These are phyloP conservation scores for Umimayanthus chanpuru DNA, from an alignment of 92 coral and sea anemone genomes.

Conservation along the genomic window DNA sequence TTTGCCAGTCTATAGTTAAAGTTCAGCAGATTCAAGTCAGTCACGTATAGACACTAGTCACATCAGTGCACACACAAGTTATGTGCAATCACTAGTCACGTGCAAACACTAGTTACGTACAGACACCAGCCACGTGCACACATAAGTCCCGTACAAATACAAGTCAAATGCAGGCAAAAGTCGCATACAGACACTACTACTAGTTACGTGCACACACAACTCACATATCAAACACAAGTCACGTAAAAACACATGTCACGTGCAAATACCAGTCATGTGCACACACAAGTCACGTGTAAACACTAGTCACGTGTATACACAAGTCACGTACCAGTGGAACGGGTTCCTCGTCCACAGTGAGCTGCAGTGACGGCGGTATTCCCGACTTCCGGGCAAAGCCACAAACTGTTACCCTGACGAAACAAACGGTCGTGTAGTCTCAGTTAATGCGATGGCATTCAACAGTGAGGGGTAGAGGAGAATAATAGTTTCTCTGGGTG, in stretches of 20 bases:
- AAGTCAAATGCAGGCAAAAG: too few relatives aligned
- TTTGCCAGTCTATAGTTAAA: too few relatives aligned
- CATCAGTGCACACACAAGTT: too few relatives aligned
- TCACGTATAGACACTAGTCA: too few relatives aligned
- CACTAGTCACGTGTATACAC: conserved; percentile 8
- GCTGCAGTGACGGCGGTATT: conserved; percentile 80
- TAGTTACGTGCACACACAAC: not conserved
- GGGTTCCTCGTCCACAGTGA: conserved; percentile 83
- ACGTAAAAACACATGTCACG: not conserved
- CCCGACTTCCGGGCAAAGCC: conserved; percentile 74
- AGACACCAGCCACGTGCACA: too few relatives aligned
- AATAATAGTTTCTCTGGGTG: too few relatives aligned
- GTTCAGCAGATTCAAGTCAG: too few relatives aligned
- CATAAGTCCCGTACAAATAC: too few relatives aligned
- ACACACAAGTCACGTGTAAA: not conserved
- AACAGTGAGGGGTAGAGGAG: too few relatives aligned
- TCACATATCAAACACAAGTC: too few relatives aligned
- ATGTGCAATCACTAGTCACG: too few relatives aligned
- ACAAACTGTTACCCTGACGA: conserved; percentile 72
- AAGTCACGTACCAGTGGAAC: conserved; percentile 68
- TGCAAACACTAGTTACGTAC: too few relatives aligned
- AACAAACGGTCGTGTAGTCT: not conserved
- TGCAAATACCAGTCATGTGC: not conserved
- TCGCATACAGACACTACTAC: not conserved
- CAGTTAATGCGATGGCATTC: not conserved